A percentile compares a stretch with the other conserved stretches of the same genome.
Conservation (phyloP, 92 coral and sea anemone genomes). For the Zoanthus gigantus region DNA sequence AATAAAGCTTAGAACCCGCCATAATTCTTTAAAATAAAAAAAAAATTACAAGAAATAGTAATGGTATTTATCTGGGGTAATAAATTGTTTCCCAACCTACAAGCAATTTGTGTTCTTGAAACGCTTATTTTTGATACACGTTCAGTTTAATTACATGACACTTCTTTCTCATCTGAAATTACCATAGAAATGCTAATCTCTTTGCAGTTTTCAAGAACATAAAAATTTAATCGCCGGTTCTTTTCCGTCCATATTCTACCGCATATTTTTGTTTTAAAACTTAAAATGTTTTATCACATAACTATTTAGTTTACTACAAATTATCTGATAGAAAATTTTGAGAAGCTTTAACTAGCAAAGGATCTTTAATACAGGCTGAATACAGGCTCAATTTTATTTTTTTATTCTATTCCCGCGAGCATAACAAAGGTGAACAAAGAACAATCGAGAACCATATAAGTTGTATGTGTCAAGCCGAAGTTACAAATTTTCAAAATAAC, state of each 20-base stretch:
- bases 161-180: not conserved
- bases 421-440: no score
- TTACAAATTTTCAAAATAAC: no score
- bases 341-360: not conserved
- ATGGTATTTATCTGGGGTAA: not conserved
- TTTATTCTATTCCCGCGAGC: no score
- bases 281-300: no score
- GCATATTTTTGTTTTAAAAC: not conserved
- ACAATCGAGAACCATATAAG: no score
- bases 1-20: not conserved
- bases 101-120: not conserved
- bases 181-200: constrained; percentile 15
- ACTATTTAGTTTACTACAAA: no score
- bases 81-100: not conserved
- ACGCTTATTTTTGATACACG: not conserved
- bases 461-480: no score
- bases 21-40: not conserved
- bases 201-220: not conserved
- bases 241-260: not conserved
- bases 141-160: not conserved
- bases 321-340: not conserved
- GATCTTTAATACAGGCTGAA: no score
- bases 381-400: no score
- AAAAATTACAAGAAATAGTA: not conserved
- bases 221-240: not conserved